Percentiles rank a stretch among this genome's conserved stretches.
phyloP scores from a whole-genome alignment of 2,797 vertebrate species.

The Gadopsis marmoratus region DNA sequence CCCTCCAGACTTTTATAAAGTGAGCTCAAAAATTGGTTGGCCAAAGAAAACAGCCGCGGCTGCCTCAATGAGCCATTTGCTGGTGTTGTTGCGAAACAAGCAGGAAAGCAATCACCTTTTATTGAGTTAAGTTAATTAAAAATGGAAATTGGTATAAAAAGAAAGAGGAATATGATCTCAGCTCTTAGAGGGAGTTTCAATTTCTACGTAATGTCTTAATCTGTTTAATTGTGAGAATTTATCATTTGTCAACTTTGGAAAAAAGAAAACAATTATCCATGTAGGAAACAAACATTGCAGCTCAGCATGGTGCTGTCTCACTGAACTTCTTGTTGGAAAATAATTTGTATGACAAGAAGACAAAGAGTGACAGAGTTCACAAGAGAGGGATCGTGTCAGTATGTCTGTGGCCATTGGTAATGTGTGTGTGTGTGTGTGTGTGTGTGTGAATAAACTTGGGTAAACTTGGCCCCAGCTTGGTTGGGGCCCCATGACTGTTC shows the following conservation, averaged over 20 bases:
- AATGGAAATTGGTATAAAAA: constrained; percentile 46
- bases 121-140: constrained; percentile 68
- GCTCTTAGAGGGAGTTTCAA: constrained; percentile 26
- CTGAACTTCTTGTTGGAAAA: not conserved
- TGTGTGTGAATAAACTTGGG: not conserved
- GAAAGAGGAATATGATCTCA: constrained; percentile 24
- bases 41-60: constrained; percentile 61
- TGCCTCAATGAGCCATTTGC: constrained; percentile 53
- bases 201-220: constrained; percentile 42
- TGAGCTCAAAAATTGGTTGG: constrained; percentile 63
- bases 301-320: not conserved
- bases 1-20: constrained; percentile 75
- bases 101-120: constrained; percentile 56
- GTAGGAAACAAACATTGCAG: not conserved
- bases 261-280: constrained; percentile 4
- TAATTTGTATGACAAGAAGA: not conserved
- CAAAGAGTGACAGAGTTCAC: constrained; percentile 15
- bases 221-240: constrained; percentile 44
- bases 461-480: no score
- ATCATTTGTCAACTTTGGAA: constrained; percentile 23
- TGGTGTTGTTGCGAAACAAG: constrained; percentile 44
- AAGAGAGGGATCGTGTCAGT: constrained; percentile 42
- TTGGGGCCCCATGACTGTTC: no score
- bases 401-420: constrained; percentile 32
- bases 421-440: constrained; percentile 17